phyloP scores from a whole-genome alignment of 23 tunicate species.

The Ciona savignyi region DNA sequence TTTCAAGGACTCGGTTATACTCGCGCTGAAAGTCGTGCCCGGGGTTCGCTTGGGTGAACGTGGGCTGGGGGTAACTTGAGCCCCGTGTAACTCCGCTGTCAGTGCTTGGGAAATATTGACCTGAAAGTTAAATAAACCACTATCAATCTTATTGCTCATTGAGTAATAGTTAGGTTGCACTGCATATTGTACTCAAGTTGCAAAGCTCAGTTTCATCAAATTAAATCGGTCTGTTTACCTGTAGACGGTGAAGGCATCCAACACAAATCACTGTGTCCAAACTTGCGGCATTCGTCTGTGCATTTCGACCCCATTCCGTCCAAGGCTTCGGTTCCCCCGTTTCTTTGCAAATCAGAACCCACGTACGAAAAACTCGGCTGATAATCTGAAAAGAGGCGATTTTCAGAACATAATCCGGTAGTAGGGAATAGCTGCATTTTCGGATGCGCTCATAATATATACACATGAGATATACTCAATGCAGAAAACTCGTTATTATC shows the following conservation, averaged over 20 bases:
- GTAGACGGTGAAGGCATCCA: constrained; percentile 55
- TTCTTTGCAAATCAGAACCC: not conserved
- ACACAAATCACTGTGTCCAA: constrained; percentile 59
- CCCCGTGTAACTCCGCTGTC: not conserved
- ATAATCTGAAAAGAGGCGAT: not conserved
- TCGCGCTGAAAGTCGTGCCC: constrained; percentile 13
- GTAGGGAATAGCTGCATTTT: too few species aligned
- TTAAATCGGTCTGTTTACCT: constrained; percentile 7
- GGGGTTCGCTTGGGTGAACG: not conserved
- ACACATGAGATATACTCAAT: too few species aligned
- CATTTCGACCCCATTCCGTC: constrained; percentile 5
- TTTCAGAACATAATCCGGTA: not conserved
- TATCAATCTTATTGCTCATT: too few species aligned
- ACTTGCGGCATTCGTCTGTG: constrained; percentile 30
- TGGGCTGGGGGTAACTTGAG: not conserved
- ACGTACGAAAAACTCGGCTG: not conserved
- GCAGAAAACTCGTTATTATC: too few species aligned
- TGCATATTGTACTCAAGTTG: too few species aligned
- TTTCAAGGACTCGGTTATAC: constrained; percentile 24
- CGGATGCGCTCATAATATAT: too few species aligned
- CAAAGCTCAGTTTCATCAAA: too few species aligned
- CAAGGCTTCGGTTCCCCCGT: not conserved
- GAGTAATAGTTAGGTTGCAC: too few species aligned
- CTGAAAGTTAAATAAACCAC: too few species aligned
- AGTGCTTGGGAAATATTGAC: not conserved